Percentiles rank a stretch among this genome's conserved stretches.
Evolutionary conservation across 2,888 invertebrate genomes (phyloP).

Genomic region (Drosophila neonasuta): DNA sequence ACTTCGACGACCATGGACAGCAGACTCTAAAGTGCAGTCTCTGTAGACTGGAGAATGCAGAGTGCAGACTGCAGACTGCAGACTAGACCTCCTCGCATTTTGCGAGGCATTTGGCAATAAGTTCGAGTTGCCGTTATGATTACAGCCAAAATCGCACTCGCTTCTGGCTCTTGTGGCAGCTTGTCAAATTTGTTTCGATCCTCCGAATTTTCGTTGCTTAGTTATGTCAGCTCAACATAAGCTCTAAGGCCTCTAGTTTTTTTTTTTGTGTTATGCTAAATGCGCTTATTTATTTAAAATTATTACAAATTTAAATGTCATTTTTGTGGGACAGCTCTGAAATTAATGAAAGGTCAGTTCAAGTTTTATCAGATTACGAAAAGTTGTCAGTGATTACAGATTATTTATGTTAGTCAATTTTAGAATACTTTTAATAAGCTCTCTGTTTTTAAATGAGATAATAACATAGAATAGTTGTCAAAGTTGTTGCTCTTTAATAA

Average conservation of each 20-base stretch:
- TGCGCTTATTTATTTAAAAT: not conserved
- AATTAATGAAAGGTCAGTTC: not conserved
- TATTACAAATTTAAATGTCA: slow-evolving; percentile 7
- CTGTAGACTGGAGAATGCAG: not conserved
- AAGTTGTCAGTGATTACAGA: not conserved
- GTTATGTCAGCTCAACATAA: slow-evolving; percentile 10
- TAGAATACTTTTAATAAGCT: not conserved
- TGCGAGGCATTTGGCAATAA: slow-evolving; percentile 51
- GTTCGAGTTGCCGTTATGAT: slow-evolving; percentile 65
- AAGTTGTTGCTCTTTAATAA: too few species aligned
- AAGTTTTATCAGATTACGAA: not conserved
- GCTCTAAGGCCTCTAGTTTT: not conserved
- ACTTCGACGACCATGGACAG: slow-evolving; percentile 1
- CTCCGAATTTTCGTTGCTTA: slow-evolving; percentile 16
- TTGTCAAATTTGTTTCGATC: slow-evolving; percentile 47
- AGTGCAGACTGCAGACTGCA: not conserved
- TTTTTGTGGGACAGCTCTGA: not conserved
- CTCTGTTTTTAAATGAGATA: not conserved
- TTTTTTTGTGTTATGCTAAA: not conserved
- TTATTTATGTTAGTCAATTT: not conserved
- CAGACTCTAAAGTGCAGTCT: not conserved
- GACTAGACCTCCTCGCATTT: slow-evolving; percentile 4
- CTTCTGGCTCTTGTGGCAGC: slow-evolving; percentile 28
- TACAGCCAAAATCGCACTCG: slow-evolving; percentile 46
- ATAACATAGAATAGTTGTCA: too few species aligned